Conservation (phyloP, 2,888 invertebrate species). For the Torymus auratus region DNA sequence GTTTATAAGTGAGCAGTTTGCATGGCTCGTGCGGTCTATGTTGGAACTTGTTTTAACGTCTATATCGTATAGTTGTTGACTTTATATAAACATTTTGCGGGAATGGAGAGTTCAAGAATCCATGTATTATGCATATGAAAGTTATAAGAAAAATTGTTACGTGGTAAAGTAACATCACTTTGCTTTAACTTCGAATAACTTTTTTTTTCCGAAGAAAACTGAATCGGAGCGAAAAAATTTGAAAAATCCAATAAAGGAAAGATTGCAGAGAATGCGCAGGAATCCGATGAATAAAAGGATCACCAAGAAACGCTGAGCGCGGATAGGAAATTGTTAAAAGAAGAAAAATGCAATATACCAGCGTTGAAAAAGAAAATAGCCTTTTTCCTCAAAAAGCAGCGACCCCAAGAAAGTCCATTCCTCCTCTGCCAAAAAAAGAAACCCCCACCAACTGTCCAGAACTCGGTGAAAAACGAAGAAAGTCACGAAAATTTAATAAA, state of each 20-base stretch:
- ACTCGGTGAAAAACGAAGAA: slow-evolving; percentile 15
- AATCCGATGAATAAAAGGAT: not conserved
- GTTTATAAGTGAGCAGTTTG: too few species aligned
- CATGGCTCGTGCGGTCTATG: too few species aligned
- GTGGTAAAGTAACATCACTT: not conserved
- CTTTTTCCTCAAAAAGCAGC: not conserved
- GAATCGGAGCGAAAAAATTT: not conserved
- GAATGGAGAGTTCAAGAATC: too few species aligned
- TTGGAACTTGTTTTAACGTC: too few species aligned
- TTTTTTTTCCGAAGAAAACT: not conserved
- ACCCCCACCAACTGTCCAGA: not conserved
- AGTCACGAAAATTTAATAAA: slow-evolving; percentile 51
- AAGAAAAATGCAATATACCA: not conserved
- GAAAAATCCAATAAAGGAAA: slow-evolving; percentile 5
- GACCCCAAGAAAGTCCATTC: not conserved
- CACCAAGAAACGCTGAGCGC: not conserved
- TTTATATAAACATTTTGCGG: too few species aligned
- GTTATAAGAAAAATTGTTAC: too few species aligned
- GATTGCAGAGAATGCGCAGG: not conserved
- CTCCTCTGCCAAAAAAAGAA: not conserved
- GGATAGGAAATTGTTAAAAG: not conserved
- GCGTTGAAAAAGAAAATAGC: not conserved
- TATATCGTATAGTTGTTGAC: too few species aligned
- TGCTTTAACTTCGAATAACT: not conserved
- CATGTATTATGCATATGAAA: too few species aligned